A percentile compares a stretch with the other conserved stretches of the same genome.
These are phyloP conservation scores for Colius striatus DNA, from an alignment of 2,113 vertebrate genomes.

Conservation along the genomic window DNA sequence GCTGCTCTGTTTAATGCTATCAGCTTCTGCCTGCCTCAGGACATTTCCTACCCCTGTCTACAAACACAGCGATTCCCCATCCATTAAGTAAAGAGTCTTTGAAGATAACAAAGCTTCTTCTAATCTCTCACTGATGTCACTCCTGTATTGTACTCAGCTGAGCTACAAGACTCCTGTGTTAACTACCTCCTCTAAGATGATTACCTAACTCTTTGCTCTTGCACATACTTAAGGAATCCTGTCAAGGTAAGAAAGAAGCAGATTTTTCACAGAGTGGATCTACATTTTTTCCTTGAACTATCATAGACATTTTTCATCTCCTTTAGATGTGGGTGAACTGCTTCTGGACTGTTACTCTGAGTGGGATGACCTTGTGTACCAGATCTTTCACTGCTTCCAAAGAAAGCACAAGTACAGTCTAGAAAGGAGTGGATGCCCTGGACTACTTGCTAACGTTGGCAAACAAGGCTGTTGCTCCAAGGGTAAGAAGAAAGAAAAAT, in stretches of 20 bases:
- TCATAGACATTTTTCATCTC: neutral
- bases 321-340: neutral
- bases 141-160: conserved; percentile 9
- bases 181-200: neutral
- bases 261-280: neutral
- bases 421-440: neutral
- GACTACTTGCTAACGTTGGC: neutral
- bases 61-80: neutral
- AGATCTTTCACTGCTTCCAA: neutral
- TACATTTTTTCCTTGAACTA: neutral
- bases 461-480: neutral
- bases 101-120: conserved; percentile 52
- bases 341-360: neutral
- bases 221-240: neutral
- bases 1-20: neutral
- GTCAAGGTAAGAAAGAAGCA: neutral
- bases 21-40: conserved; percentile 29
- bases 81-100: conserved; percentile 53
- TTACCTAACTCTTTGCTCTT: neutral
- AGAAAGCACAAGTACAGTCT: neutral
- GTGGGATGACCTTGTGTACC: neutral
- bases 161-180: conserved; percentile 16
- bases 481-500: neutral
- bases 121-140: conserved; percentile 49
- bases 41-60: conserved; percentile 31